Percentiles rank a stretch among this genome's conserved stretches.
phyloP scores from a whole-genome alignment of 2,888 invertebrate genomes.

The Thecocarcelia acutangulata region DNA sequence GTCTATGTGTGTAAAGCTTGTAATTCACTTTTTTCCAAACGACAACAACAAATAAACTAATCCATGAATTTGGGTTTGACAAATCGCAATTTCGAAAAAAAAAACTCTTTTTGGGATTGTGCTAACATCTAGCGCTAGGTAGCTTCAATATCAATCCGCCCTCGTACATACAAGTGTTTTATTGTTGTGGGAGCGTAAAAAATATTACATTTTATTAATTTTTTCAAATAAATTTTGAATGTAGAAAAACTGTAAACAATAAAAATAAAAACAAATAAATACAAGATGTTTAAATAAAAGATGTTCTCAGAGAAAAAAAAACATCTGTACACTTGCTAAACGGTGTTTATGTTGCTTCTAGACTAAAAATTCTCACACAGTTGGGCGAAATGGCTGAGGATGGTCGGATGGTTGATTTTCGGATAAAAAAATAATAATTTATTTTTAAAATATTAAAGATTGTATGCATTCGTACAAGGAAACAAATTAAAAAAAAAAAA shows the following conservation, averaged over 20 bases:
- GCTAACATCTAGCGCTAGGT: too few species aligned
- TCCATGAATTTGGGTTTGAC: too few species aligned
- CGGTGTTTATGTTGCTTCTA: slow-evolving; percentile 41
- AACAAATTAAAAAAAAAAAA: slow-evolving; percentile 25
- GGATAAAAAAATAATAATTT: slow-evolving; percentile 28
- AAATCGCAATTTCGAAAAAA: too few species aligned
- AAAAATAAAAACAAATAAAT: slow-evolving; percentile 34
- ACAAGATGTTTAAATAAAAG: slow-evolving; percentile 36
- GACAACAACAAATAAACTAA: too few species aligned
- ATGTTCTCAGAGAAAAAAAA: slow-evolving; percentile 19
- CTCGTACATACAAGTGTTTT: too few species aligned
- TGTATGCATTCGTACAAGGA: slow-evolving; percentile 24
- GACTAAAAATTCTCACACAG: slow-evolving; percentile 53
- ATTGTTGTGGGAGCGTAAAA: slow-evolving; percentile 60
- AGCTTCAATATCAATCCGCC: too few species aligned
- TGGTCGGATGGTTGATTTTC: slow-evolving; percentile 59
- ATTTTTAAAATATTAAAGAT: slow-evolving; percentile 3
- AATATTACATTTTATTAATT: slow-evolving; percentile 10
- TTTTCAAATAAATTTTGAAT: slow-evolving; percentile 35
- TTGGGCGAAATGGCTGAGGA: slow-evolving; percentile 62
- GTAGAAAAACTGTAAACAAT: slow-evolving; percentile 37
- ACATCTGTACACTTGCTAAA: slow-evolving; percentile 34
- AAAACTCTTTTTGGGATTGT: too few species aligned
- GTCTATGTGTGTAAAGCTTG: too few species aligned
- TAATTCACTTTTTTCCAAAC: too few species aligned